phyloP scores from a whole-genome alignment of 2,113 vertebrate species.

The Ondatra zibethicus region DNA sequence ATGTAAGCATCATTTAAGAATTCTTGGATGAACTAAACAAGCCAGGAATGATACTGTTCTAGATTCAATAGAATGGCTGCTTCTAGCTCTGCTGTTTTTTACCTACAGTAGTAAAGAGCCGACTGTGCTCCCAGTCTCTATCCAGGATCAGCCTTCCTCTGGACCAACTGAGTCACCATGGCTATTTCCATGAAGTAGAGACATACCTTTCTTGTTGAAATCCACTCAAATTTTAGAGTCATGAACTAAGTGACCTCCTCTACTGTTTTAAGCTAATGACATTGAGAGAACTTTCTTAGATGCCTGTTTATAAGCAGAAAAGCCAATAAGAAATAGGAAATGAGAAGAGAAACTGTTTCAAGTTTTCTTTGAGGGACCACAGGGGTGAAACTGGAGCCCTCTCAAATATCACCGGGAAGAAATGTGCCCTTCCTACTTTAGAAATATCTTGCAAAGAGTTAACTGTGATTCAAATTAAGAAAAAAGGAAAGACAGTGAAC shows the following conservation, averaged over 20 bases:
- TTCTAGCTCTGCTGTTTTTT: background rate
- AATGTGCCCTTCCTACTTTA: background rate
- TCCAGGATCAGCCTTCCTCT: background rate
- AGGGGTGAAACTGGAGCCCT: background rate
- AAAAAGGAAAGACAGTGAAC: conserved; percentile 51
- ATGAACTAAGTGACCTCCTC: background rate
- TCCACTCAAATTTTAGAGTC: background rate
- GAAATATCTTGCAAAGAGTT: conserved; percentile 42
- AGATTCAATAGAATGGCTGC: background rate
- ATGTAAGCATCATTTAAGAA: background rate
- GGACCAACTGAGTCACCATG: background rate
- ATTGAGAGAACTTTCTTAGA: background rate
- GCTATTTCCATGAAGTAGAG: background rate
- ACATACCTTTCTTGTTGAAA: background rate
- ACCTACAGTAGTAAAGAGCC: background rate
- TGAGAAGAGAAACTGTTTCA: background rate
- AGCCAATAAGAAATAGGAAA: background rate
- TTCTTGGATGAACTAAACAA: background rate
- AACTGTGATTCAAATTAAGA: conserved; percentile 62
- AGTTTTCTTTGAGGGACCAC: background rate
- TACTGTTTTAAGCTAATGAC: background rate
- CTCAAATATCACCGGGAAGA: background rate
- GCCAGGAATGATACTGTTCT: background rate
- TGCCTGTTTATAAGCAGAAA: background rate
- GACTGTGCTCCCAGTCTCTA: background rate